Evolutionary conservation across 2,797 vertebrate genomes (phyloP).

Genomic region (Fistularia tabacaria): DNA sequence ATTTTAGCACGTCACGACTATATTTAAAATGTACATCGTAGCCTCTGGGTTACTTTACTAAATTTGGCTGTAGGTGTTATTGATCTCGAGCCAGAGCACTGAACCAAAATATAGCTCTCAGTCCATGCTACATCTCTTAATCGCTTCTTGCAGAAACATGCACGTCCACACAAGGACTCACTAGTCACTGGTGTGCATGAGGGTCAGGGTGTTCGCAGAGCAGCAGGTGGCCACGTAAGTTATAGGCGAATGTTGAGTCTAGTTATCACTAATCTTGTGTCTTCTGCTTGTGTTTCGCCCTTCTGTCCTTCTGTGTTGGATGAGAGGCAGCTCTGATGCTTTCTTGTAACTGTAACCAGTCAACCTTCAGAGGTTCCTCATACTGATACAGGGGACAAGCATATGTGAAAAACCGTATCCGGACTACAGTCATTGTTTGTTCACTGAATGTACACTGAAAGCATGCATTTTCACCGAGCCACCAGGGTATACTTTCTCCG

Average conservation of each 20-base stretch:
- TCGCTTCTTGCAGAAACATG: constrained; percentile 41
- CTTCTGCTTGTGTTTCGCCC: too few species aligned
- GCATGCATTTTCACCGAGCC: too few species aligned
- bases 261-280: too few species aligned
- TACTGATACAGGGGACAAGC: too few species aligned
- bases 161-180: constrained; percentile 31
- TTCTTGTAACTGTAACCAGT: too few species aligned
- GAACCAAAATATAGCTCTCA: constrained; percentile 32
- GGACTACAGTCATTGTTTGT: too few species aligned
- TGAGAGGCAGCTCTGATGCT: too few species aligned
- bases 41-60: constrained; percentile 7
- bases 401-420: too few species aligned
- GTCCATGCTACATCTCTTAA: constrained; percentile 33
- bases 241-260: background rate
- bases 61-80: constrained; percentile 15
- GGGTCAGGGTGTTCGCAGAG: constrained; percentile 14
- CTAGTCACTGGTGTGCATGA: constrained; percentile 25
- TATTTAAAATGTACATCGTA: constrained; percentile 4
- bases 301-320: too few species aligned
- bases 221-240: constrained; percentile 31
- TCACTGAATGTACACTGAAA: too few species aligned
- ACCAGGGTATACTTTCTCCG: too few species aligned
- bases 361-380: too few species aligned
- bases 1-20: background rate
- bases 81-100: constrained; percentile 21